Conservation (phyloP, 1,140 invertebrate genomes). For the Ladona fulva region DNA sequence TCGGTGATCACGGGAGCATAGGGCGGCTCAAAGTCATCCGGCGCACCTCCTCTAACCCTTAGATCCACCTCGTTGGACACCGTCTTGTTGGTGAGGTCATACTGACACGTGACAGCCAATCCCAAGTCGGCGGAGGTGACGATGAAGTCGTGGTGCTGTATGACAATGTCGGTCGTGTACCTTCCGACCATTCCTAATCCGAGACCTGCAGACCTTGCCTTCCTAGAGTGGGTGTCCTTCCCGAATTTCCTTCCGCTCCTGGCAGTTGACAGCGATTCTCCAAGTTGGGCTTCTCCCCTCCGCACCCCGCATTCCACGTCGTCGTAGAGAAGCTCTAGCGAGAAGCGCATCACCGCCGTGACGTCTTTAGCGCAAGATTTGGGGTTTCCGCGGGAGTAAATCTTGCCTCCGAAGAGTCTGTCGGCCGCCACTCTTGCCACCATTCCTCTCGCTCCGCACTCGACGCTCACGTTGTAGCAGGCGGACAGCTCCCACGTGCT, state of each 20-base stretch:
- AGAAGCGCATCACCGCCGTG: constrained; percentile 73
- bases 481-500: constrained; percentile 86
- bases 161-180: constrained; percentile 81
- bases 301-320: constrained; percentile 83
- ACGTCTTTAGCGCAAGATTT: constrained; percentile 85
- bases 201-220: not conserved
- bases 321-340: constrained; percentile 81
- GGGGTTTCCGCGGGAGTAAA: constrained; percentile 86
- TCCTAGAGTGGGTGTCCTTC: not conserved
- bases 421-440: constrained; percentile 82
- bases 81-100: constrained; percentile 86
- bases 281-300: constrained; percentile 47
- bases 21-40: constrained; percentile 53
- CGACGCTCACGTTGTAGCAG: constrained; percentile 90
- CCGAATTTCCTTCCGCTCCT: not conserved
- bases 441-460: constrained; percentile 87
- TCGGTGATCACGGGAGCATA: constrained; percentile 33
- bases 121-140: constrained; percentile 89
- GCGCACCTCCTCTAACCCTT: constrained; percentile 76
- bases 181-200: constrained; percentile 30
- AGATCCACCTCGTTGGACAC: constrained; percentile 86
- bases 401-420: constrained; percentile 87
- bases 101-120: constrained; percentile 84
- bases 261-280: not conserved
- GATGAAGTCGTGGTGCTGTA: constrained; percentile 91